Percentiles rank a stretch among this genome's conserved stretches.
These are phyloP conservation scores for Anguilla megastoma DNA, from an alignment of 2,797 vertebrate genomes.

Conservation along the genomic window DNA sequence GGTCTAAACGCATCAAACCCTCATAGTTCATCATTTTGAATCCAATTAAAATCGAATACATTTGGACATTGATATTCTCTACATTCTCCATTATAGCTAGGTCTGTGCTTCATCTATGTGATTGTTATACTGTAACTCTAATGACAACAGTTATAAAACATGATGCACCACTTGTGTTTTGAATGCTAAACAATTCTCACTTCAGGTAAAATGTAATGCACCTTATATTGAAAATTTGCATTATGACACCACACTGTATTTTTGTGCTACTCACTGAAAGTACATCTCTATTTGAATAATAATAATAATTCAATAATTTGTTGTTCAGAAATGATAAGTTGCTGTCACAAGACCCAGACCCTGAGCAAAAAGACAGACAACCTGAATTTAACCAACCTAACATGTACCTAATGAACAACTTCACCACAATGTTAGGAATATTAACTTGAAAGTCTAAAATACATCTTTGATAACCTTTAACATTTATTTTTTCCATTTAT, in stretches of 20 bases:
- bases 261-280: no score
- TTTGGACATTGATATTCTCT: neutral
- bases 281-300: no score
- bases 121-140: neutral
- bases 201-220: no score
- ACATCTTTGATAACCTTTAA: neutral
- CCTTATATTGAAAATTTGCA: no score
- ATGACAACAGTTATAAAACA: no score
- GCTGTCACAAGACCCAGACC: neutral
- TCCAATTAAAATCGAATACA: neutral
- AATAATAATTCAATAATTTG: no score
- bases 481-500: neutral
- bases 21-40: neutral
- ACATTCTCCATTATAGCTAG: neutral
- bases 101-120: neutral
- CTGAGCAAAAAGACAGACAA: neutral
- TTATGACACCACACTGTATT: no score
- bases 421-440: slow-evolving; percentile 29
- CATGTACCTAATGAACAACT: slow-evolving; percentile 22
- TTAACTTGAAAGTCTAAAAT: slow-evolving; percentile 19
- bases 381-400: neutral
- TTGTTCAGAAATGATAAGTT: no score
- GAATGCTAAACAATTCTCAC: no score
- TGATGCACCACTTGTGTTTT: no score
- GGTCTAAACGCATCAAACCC: neutral